Conservation (phyloP, 2,797 vertebrate genomes). For the Silurus aristotelis region DNA sequence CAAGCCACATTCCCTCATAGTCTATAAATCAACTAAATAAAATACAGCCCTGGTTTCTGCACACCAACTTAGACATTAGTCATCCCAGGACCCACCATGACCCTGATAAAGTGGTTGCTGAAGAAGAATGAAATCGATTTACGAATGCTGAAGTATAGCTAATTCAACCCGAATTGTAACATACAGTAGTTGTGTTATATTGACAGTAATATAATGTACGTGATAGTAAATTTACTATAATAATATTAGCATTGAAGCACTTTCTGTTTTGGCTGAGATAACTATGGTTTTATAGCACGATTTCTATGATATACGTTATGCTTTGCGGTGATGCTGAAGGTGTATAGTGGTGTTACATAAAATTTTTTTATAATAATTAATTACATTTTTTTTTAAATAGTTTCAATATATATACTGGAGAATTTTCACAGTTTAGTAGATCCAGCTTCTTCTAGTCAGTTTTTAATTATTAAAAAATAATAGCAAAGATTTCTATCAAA, state of each 20-base stretch:
- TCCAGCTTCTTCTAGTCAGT: background rate
- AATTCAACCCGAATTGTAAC: background rate
- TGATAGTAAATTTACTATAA: background rate
- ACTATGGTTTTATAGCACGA: background rate
- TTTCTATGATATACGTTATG: background rate
- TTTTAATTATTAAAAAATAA: background rate
- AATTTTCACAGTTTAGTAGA: no score
- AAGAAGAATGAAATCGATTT: background rate
- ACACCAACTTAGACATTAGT: background rate
- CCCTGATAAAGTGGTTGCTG: background rate
- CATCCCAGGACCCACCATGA: background rate
- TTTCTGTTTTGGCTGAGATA: background rate
- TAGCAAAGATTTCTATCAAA: no score
- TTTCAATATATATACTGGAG: no score
- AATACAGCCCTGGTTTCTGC: background rate
- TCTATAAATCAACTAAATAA: background rate
- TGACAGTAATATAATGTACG: background rate
- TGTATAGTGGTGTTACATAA: background rate
- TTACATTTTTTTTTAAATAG: no score
- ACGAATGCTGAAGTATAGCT: background rate
- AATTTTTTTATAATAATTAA: background rate
- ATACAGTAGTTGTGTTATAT: constrained; percentile 5
- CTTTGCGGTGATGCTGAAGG: background rate
- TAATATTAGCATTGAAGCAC: background rate
- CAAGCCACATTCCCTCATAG: background rate